phyloP scores from a whole-genome alignment of 30 jellyfish, hydroid and myxozoan genomes.

The Chironex yamaguchii region DNA sequence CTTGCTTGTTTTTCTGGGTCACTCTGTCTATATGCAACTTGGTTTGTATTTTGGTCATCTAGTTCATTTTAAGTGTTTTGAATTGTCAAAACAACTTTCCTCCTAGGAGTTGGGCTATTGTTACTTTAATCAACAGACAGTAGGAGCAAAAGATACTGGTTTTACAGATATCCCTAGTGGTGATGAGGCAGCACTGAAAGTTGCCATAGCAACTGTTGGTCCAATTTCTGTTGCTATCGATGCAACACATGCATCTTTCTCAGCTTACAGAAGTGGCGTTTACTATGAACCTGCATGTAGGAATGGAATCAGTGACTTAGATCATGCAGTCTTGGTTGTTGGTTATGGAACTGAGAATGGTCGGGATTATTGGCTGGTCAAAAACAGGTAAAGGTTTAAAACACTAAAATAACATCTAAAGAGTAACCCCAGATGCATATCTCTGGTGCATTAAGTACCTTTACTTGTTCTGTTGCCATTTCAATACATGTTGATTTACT shows the following conservation, averaged over 20 bases:
- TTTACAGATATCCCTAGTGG: constrained; percentile 92
- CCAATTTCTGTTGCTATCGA: constrained; percentile 99
- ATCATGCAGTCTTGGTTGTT: constrained; percentile 99
- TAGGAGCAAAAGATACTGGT: constrained; percentile 86
- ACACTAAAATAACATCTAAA: no score
- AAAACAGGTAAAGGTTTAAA: constrained; percentile 88
- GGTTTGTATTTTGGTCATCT: no score
- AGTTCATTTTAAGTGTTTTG: no score
- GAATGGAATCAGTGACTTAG: constrained; percentile 71
- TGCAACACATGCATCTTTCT: constrained; percentile 94
- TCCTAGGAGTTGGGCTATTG: constrained; percentile 94
- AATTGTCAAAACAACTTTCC: no score
- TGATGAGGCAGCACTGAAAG: constrained; percentile 87
- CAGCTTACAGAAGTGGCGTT: constrained; percentile 85
- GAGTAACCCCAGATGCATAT: no score
- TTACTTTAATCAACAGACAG: constrained; percentile 79
- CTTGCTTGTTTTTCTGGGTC: no score
- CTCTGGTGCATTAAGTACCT: no score
- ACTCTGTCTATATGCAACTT: no score
- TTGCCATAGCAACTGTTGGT: constrained; percentile 96
- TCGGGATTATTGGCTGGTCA: constrained; percentile 92
- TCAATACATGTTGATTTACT: no score
- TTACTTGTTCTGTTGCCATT: no score
- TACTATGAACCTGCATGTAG: constrained; percentile 96
- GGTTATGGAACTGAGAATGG: constrained; percentile 99